Evolutionary conservation across 2,888 invertebrate species (phyloP), one percentile per base, ranked within the genome.

Genomic region (Euspilapteryx auroguttella): DNA sequence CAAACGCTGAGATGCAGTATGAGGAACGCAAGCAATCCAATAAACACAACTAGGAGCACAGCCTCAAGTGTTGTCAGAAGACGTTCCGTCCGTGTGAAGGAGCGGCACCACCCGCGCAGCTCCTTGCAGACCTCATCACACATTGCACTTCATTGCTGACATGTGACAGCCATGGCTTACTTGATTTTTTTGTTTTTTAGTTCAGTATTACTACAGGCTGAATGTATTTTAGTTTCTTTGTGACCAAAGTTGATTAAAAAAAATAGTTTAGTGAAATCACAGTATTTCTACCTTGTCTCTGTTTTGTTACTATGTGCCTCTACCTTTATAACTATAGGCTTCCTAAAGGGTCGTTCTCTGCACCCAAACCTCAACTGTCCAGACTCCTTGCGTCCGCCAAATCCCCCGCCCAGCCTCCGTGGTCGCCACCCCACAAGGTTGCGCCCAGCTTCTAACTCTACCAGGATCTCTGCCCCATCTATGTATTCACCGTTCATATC

Each of bases 361-460:
- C 94, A 87, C 1, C 94, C 94, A 68, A 94, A 94, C 33, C 94
- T 61, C 23, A 94, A 66, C 49, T 94, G 94, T 0, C 94, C 94
- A 0, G 93, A 87, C 55, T 90, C 89, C 45, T 88, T 91, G 37
- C 79, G 81, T 0, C 94, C 94, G 3, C 91, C 91, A 48, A 92
- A 87, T 9, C 94, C 94, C 10, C 94, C 94, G 3, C 94, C 94
- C 4, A 93, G 65, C 36, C 94, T 63, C 36, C 94, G 76, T 2
- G 94, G 94, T 47, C 84, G 82, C 94, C 94, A 94, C 2, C 90
- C 90, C 32, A 77, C 75, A 44, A 90, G 50, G 6, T 61, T 63
- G 33, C 91, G 75, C 49, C 83, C 86, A 40, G 82, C 83, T 57
- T 92, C 92, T 42, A 79, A 80, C 54, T 94, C 92, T 2, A 71